Evolutionary conservation across 1,140 invertebrate genomes (phyloP).

Genomic region (Akabosia matsudoensis): DNA sequence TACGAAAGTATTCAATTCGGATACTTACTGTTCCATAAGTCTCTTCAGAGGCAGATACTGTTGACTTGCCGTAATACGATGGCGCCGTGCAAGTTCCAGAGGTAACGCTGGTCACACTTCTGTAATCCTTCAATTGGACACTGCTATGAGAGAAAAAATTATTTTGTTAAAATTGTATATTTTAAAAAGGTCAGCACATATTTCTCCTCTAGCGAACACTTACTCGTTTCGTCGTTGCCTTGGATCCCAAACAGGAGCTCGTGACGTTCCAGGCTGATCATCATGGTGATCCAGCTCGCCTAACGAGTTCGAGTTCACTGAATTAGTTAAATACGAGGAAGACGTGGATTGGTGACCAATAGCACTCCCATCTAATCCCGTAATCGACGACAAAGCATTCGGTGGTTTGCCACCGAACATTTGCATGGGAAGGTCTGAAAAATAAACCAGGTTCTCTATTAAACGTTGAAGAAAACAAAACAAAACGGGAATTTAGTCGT

Average conservation of each 20-base stretch:
- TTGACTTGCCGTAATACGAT: neutral
- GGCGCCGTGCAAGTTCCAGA: neutral
- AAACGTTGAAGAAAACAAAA: neutral
- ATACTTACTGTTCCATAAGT: neutral
- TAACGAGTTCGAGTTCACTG: neutral
- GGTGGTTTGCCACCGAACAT: neutral
- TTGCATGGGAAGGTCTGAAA: neutral
- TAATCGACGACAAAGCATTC: neutral
- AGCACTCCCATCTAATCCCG: neutral
- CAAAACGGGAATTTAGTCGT: no score
- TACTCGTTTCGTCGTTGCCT: neutral
- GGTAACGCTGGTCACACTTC: neutral
- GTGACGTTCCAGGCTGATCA: neutral
- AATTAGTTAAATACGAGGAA: neutral
- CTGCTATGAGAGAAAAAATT: no score
- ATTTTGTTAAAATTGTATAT: no score
- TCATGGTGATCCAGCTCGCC: neutral
- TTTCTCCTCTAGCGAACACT: neutral
- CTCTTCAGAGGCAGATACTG: neutral
- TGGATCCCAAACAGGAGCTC: neutral
- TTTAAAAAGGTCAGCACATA: no score
- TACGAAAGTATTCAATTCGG: no score
- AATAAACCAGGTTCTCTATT: neutral
- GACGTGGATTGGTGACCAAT: neutral
- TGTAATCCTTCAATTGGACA: neutral